Evolutionary conservation across 2,797 vertebrate genomes (phyloP).

Genomic region (Zenarchopterus dispar): DNA sequence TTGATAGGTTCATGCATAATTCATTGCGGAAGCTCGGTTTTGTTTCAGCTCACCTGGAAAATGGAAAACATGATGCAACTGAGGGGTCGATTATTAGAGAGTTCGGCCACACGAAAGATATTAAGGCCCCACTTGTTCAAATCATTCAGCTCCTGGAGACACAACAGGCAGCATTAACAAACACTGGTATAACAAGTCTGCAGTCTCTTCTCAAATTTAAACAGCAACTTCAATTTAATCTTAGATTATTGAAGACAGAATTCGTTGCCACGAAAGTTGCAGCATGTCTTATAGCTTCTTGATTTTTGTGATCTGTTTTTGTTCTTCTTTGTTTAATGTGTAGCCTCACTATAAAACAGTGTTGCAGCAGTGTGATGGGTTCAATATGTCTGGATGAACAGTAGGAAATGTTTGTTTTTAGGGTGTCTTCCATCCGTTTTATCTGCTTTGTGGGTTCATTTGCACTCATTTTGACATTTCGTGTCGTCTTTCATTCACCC

Average conservation of each 20-base stretch:
- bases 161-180: slow-evolving; percentile 16
- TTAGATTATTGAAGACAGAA: no score
- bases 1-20: not conserved
- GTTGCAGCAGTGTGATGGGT: not conserved
- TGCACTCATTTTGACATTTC: not conserved
- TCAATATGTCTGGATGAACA: no score
- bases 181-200: no score
- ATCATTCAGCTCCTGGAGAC: slow-evolving; percentile 89
- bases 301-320: no score
- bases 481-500: slow-evolving; percentile 72
- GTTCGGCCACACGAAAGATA: slow-evolving; percentile 93
- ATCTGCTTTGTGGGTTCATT: not conserved
- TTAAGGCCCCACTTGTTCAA: slow-evolving; percentile 97
- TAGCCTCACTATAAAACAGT: not conserved
- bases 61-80: slow-evolving; percentile 93
- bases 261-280: no score
- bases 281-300: no score
- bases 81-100: slow-evolving; percentile 90
- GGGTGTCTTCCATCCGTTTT: not conserved
- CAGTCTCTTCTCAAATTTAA: not conserved
- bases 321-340: not conserved
- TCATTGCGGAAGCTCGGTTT: not conserved
- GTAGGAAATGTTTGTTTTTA: no score
- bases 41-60: slow-evolving; percentile 85
- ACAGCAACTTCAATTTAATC: no score